Evolutionary conservation across 2,113 vertebrate species (phyloP), one percentile per base, ranked within the genome.

Genomic region (Pitta sordida): DNA sequence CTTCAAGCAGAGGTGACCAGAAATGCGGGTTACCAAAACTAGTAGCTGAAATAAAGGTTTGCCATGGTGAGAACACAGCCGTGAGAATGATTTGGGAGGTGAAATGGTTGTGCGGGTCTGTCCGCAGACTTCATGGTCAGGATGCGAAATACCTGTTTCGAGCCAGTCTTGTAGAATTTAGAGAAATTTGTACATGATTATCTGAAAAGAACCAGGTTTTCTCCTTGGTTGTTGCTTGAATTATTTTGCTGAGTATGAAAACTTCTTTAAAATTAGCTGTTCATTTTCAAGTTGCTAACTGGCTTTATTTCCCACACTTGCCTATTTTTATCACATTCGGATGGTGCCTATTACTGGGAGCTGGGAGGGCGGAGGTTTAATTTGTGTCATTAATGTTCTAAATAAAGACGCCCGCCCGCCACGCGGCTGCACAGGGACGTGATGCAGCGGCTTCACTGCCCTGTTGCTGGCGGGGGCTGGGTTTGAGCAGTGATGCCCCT

Each of bases 341-440:
- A 26, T 70, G 43, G 59, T 70, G 88, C 55, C 75, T 86, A 3
- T 94, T 90, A 44, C 46, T 70, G 62, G 69, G 86, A 88, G 48
- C 60, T 65, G 36, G 30, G 71, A 87, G 60, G 77, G 63, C 4
- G 9, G 68, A 63, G 68, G 75, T 90, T 93, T 88, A 73, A 92
- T 94, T 94, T 67, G 63, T 92, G 63, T 77, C 89, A 68, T 93
- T 94, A 80, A 83, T 73, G 60, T 88, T 93, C 71, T 89, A 91
- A 95, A 83, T 86, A 74, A 83, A 83, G 82, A 14, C 0, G 1
- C 56, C 21, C 0, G 2, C 77, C 5, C 0, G 9, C 63, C 55
- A 37, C 2, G 0, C 0, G 1, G 37, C 48, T 80, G 52, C 2
- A 1, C 24, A 5, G 79, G 39, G 51, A 43, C 0, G 0, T 7